These are phyloP conservation scores for Florisuga fusca DNA, from an alignment of 2,797 vertebrate genomes.

Conservation along the genomic window DNA sequence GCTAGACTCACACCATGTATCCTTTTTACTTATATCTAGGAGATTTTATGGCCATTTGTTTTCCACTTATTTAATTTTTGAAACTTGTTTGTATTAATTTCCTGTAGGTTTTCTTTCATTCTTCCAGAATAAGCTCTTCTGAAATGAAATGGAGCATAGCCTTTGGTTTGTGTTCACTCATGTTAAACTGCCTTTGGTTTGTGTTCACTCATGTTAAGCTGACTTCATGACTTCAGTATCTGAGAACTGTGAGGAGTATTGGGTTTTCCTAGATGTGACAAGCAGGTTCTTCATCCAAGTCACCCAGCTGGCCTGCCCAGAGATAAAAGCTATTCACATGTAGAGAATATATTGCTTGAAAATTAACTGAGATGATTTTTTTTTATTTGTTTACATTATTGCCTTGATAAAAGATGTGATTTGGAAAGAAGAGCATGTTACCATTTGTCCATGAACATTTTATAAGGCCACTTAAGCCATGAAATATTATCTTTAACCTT, in stretches of 20 bases:
- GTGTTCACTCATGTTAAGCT: neutral
- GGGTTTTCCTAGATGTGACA: neutral
- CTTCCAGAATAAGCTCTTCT: neutral
- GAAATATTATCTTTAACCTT: constrained; percentile 21
- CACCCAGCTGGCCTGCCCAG: neutral
- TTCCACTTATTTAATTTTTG: neutral
- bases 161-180: neutral
- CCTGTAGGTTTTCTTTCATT: neutral
- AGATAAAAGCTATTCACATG: neutral
- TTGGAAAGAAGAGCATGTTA: neutral
- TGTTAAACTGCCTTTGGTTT: neutral
- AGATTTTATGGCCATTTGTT: neutral
- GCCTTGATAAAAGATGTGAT: neutral
- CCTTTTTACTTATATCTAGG: neutral
- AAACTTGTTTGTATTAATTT: neutral
- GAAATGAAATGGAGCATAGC: neutral
- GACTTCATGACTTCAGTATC: neutral
- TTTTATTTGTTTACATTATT: neutral
- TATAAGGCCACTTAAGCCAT: constrained; percentile 5
- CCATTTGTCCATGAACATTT: neutral
- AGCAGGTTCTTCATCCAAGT: neutral
- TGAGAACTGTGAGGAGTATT: neutral
- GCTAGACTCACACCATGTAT: neutral
- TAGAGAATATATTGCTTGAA: neutral
- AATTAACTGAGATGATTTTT: neutral